A percentile compares a stretch with the other conserved stretches of the same genome.
phyloP scores from a whole-genome alignment of 2,113 vertebrate genomes.

The Cichladusa arquata region DNA sequence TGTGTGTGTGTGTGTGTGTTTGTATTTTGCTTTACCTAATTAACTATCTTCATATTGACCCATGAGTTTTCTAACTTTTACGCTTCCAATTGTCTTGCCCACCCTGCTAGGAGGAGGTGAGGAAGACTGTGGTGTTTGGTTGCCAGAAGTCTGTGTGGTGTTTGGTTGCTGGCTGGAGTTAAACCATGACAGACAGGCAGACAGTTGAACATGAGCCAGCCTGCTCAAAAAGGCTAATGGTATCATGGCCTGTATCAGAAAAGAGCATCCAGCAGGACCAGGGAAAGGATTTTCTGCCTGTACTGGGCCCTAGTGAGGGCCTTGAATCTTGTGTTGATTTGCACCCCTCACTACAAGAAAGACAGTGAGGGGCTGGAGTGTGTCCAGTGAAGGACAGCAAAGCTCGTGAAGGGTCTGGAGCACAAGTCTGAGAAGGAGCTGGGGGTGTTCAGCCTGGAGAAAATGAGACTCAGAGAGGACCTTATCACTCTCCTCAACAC shows the following conservation, averaged over 20 bases:
- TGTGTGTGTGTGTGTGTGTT: too few species aligned
- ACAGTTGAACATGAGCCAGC: not conserved
- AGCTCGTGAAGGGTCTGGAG: accelerated
- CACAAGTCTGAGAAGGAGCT: not conserved
- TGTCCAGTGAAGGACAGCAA: not conserved
- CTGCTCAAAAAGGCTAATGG: accelerated
- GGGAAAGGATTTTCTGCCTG: accelerated
- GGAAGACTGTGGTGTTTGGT: too few species aligned
- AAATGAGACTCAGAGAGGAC: not conserved
- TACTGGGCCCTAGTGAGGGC: not conserved
- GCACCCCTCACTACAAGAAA: not conserved
- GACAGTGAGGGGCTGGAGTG: accelerated
- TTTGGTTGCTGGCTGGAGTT: not conserved
- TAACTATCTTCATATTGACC: not conserved
- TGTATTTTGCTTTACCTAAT: not conserved
- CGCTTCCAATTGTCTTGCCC: not conserved
- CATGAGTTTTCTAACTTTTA: not conserved
- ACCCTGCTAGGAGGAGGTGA: not conserved
- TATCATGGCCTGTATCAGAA: not conserved
- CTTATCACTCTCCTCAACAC: not conserved
- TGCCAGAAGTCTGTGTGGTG: not conserved
- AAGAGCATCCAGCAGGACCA: not conserved
- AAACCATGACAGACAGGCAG: not conserved
- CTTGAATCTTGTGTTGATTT: not conserved
- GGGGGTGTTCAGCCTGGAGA: not conserved